Evolutionary conservation across 1,140 invertebrate genomes (phyloP).

Genomic region (Chionoecetes opilio): DNA sequence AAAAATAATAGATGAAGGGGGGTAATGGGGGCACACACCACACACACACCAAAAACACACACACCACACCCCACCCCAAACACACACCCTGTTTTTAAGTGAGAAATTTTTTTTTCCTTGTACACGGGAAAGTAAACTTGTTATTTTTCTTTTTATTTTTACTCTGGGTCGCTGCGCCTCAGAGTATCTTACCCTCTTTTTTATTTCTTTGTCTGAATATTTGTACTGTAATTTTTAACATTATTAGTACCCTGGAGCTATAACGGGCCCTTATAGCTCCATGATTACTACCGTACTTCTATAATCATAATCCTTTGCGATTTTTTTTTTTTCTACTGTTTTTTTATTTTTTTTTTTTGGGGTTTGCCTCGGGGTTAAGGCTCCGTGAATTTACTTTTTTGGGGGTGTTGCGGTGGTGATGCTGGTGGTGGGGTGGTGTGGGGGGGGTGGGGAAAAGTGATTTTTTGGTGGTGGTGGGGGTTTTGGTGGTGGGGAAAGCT

Average conservation of each 20-base stretch:
- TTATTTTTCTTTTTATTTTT: not conserved
- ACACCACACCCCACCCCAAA: not conserved
- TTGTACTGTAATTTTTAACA: not conserved
- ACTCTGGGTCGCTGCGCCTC: not conserved
- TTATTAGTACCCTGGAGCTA: too few species aligned
- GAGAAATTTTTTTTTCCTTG: constrained; percentile 13
- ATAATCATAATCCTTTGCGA: too few species aligned
- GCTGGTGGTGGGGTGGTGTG: too few species aligned
- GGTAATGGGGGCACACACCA: not conserved
- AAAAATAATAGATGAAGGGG: too few species aligned
- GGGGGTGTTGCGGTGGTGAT: too few species aligned
- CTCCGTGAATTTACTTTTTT: too few species aligned
- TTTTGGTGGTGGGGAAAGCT: too few species aligned
- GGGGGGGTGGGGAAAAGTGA: too few species aligned
- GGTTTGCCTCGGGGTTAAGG: too few species aligned
- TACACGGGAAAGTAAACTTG: not conserved
- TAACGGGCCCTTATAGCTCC: too few species aligned
- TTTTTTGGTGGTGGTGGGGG: too few species aligned
- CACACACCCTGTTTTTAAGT: constrained; percentile 22
- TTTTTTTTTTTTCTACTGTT: not conserved
- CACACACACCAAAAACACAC: not conserved
- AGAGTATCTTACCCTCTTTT: not conserved
- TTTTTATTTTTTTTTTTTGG: not conserved
- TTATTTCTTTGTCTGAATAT: not conserved
- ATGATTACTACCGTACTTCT: too few species aligned